These are phyloP conservation scores for Eumacrocentrus americanus DNA, from an alignment of 2,888 invertebrate genomes.

Conservation along the genomic window DNA sequence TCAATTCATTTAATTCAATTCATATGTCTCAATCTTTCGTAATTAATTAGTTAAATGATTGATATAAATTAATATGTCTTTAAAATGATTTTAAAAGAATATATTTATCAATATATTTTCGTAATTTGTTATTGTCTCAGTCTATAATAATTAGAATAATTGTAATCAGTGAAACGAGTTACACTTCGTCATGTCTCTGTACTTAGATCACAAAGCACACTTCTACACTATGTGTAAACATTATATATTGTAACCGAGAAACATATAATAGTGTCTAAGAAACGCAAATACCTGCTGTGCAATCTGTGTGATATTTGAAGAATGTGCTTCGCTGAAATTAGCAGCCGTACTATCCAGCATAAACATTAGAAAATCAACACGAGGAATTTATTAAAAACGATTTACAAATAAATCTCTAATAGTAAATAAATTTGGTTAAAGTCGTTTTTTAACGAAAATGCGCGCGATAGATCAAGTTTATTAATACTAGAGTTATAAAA, in stretches of 20 bases:
- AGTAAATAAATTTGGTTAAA: neutral
- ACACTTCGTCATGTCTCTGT: conserved; percentile 1
- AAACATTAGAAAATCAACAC: neutral
- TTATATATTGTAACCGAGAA: neutral
- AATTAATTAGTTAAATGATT: neutral
- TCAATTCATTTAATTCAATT: neutral
- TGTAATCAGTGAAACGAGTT: neutral
- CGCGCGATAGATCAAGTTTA: neutral
- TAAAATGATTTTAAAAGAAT: too few species aligned
- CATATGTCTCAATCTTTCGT: neutral
- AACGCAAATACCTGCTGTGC: conserved; percentile 16
- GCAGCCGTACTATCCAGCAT: too few species aligned
- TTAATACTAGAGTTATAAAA: neutral
- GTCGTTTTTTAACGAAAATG: neutral
- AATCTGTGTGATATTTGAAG: conserved; percentile 19
- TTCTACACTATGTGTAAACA: neutral
- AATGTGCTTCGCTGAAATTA: conserved; percentile 3
- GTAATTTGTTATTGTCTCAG: too few species aligned
- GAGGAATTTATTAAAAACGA: neutral
- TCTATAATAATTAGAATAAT: too few species aligned
- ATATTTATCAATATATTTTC: too few species aligned
- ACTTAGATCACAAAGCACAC: neutral
- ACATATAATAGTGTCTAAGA: conserved; percentile 3
- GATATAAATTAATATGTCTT: neutral
- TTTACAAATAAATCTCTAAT: neutral